Base-by-base conservation (phyloP, 2,797 vertebrate genomes). In the Vultur gryphus region DNA sequence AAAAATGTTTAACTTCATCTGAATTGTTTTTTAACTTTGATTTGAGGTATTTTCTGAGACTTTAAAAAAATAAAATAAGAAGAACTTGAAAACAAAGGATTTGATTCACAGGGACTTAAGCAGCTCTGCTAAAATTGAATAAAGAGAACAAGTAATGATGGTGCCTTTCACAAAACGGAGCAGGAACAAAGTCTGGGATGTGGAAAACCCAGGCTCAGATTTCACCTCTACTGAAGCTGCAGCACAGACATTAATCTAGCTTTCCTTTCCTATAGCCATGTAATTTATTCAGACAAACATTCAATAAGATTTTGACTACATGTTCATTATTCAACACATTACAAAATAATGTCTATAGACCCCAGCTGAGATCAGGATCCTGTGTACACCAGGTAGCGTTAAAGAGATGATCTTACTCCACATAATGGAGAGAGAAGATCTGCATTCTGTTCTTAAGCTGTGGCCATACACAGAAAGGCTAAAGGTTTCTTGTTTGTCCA, bases 361-460 rank as follows among this genome's bases (percentile, higher is more conserved):
- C 18, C 13, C 35, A 85, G 33, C 9, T 59, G 18, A 51, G 48
- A 37, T 31, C 1, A 21, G 26, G 7, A 25, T 33, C n/a, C 52
- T 1, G 0, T 0, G 1, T 41, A 62, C 28, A 78, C 21, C 44
- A 39, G 46, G 26, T 18, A 17, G 49, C 3, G 1, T 58, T 44
- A 65, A 33, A n/a, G 59, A 54, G 39, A 21, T 33, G 35, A 76
- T n/a, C 33, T 72, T n/a, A 43, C 37, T 70, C 37, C n/a, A 16
- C 21, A 9, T 9, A 33, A 31, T 2, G 11, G 43, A 64, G 44
- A 48, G 33, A 44, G 61, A 66, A 67, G 16, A 71, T 37, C 43
- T 87, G 61, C 52, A 81, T 46, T 43, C 41, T 75, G 16, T 4
- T 73, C 46, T 49, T 37, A 75, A 41, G 21, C 16, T 41, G 43